Evolutionary conservation across 2,888 invertebrate species (phyloP).

Genomic region (Sympetrum striolatum): DNA sequence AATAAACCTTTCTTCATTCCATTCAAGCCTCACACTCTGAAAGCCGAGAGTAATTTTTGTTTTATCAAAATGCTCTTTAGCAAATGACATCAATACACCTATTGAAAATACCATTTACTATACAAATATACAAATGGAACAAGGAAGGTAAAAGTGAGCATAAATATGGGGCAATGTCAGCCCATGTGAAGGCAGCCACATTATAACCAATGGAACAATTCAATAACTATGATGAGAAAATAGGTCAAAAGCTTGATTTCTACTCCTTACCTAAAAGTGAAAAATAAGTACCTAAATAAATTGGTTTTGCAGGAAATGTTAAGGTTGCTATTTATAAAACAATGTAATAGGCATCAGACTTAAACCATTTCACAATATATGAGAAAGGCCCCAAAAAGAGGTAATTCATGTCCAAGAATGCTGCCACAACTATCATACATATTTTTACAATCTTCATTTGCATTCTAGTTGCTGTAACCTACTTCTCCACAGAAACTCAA

Average conservation of each 20-base stretch:
- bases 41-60: background rate
- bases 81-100: constrained; percentile 24
- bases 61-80: background rate
- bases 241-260: background rate
- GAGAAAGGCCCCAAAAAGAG: background rate
- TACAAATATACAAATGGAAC: background rate
- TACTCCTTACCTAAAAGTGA: background rate
- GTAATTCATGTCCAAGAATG: background rate
- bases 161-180: background rate
- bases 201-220: background rate
- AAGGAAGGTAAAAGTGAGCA: constrained; percentile 12
- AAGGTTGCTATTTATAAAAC: background rate
- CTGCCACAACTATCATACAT: background rate
- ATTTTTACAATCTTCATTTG: background rate
- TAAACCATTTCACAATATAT: background rate
- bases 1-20: background rate
- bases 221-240: background rate
- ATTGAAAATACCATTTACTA: constrained; percentile 16
- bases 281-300: constrained; percentile 21
- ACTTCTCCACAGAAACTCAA: background rate
- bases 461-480: background rate
- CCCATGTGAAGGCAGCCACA: background rate
- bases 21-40: background rate
- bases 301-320: background rate
- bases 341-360: background rate